Evolutionary conservation across 1,140 invertebrate genomes (phyloP), one percentile per base, ranked within the genome.

Genomic region (Listronotus oregonensis): DNA sequence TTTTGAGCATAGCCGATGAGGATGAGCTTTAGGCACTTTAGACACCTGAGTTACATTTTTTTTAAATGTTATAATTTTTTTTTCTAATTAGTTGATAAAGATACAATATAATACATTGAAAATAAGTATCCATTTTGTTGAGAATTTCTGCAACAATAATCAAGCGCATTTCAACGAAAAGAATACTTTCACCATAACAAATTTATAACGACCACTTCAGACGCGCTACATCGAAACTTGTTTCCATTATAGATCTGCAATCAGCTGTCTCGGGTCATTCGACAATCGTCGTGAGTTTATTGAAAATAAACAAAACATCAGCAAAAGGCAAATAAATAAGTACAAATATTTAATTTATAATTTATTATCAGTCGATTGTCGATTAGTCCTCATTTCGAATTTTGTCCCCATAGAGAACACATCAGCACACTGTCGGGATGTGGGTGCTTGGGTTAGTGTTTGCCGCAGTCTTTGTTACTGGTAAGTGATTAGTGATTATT

Each of bases 241-340:
- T 42, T 55, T 55, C 52, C 37, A 17, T 21, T 40, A 42, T 55
- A 21, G 50, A 52, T 52, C 34, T 8, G 34, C 50, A 55, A 55
- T 55, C 39, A 55, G 52, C 52, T 50, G 47, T 18, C 6, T 40
- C 21, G 43, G 43, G 55, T 58, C 56, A 47, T 14, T 47, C 21
- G 43, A 47, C 31, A 46, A 47, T 11, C 15, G 11, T n/a, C 7
- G 11, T n/a, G 3, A 27, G 18, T 34, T 15, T 55, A 17, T 15
- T 40, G 14, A 37, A 60, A 60, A 37, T 60, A 60, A 60, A 60
- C 34, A 40, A 60, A 59, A 37, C 44, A 27, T 60, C 11, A 50
- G 47, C 58, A 50, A 60, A 60, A 37, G 5, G 15, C 21, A 27
- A 40, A 60, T n/a, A 32, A 50, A 18, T 39, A 15, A 18, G 6